Evolutionary conservation across 2,888 invertebrate genomes (phyloP).

Genomic region (Nebria brevicollis): DNA sequence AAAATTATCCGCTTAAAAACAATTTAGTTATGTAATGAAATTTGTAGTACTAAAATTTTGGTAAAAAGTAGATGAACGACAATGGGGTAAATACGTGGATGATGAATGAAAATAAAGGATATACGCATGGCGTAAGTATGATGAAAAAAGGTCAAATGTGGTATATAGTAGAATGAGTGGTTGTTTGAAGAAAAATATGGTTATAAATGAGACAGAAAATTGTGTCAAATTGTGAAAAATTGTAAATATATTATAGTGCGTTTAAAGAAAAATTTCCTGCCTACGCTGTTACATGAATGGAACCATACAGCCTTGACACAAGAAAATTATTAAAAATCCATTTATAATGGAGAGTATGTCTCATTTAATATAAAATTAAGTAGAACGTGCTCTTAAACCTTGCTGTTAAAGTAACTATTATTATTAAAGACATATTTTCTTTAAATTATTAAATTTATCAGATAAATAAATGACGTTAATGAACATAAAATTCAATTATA

Average conservation of each 20-base stretch:
- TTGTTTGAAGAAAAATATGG: slow-evolving; percentile 18
- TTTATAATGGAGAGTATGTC: neutral
- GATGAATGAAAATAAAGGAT: neutral
- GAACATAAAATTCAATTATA: no score
- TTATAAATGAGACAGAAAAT: slow-evolving; percentile 21
- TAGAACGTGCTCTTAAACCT: neutral
- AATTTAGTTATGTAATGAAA: no score
- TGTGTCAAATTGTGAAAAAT: slow-evolving; percentile 22
- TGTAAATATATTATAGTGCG: neutral
- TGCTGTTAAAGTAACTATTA: neutral
- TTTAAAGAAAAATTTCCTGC: neutral
- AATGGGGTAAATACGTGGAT: neutral
- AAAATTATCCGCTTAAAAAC: no score
- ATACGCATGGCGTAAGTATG: slow-evolving; percentile 15
- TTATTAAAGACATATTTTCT: no score
- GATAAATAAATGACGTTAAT: no score
- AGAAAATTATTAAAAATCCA: neutral
- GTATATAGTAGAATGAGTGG: neutral
- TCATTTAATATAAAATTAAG: neutral
- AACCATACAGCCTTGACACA: neutral
- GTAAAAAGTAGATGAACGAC: neutral
- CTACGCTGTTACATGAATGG: neutral
- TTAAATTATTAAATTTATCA: no score
- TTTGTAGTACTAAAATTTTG: no score
- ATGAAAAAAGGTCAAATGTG: slow-evolving; percentile 16